Evolutionary conservation across 2,888 invertebrate species (phyloP), one percentile per base, ranked within the genome.

Genomic region (Euplagia quadripunctaria): DNA sequence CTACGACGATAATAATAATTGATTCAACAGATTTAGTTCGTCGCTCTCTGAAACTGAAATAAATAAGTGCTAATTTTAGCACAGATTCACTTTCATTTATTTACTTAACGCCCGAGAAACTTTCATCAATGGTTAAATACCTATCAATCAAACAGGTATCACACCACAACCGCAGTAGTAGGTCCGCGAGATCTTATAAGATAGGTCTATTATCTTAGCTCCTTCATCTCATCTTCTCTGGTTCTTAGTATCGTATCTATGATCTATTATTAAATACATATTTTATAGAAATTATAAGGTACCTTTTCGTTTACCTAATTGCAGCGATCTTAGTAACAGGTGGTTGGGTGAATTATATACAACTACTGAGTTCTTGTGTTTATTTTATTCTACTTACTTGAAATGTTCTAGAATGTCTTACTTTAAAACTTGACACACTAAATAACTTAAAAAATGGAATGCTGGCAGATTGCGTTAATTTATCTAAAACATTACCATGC

Each of bases 41-140:
- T 11, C 31, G 20, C 20, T 20, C 6, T 31, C 14, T 31, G 5
- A 61, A 61, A 20, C 12, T 31, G 4, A 12, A 61, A 31, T n/a
- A n/a, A n/a, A n/a, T n/a, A n/a, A n/a, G 4, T n/a, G 12, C 49
- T 66, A 42, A 49, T 61, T 61, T 58, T 66, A 46, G 41, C 9
- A 31, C 6, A n/a, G 66, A 49, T 66, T 66, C 58, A 49, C 49
- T 71, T 71, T 66, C 41, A 66, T 61, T 42, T 49, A 16, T n/a
- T n/a, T n/a, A n/a, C n/a, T n/a, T n/a, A n/a, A n/a, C 17, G 31
- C 58, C 5, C 42, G 12, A 64, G 63, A 64, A 41, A 43, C 16
- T 65, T 65, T 71, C 43, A 71, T 63, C 46, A 58, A 20, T 41
- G 49, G 7, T 65, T 31, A 20, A n/a, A 52, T 17, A 64, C 1